Conservation (phyloP, 2,888 invertebrate species). For the Nomada ruficornis region DNA sequence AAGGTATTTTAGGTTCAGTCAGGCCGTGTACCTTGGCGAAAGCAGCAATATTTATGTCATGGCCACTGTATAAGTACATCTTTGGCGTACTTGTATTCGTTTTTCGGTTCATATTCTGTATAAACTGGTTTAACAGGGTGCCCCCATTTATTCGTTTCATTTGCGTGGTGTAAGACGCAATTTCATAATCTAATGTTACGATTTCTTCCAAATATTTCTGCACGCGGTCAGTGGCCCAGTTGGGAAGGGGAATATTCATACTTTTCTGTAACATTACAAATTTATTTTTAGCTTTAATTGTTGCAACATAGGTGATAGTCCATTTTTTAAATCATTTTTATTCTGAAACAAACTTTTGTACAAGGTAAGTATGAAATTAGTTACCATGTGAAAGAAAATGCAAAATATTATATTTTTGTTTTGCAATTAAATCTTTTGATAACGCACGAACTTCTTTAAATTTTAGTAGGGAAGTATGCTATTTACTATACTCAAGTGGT, state of each 20-base stretch:
- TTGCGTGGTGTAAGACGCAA: constrained; percentile 30
- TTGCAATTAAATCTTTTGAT: too few relatives aligned
- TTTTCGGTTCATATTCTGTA: constrained; percentile 20
- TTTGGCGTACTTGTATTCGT: constrained; percentile 45
- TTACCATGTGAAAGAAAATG: too few relatives aligned
- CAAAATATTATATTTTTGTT: too few relatives aligned
- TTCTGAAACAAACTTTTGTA: neutral
- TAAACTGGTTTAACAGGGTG: constrained; percentile 2
- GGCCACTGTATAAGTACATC: constrained; percentile 71
- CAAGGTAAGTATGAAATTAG: too few relatives aligned
- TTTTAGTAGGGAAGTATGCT: too few relatives aligned
- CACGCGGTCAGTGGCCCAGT: constrained; percentile 65
- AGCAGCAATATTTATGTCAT: constrained; percentile 68
- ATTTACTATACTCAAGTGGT: too few relatives aligned
- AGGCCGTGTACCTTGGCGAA: constrained; percentile 62
- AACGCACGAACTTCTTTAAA: too few relatives aligned
- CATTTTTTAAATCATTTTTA: neutral
- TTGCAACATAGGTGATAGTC: neutral
- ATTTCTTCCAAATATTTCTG: constrained; percentile 29
- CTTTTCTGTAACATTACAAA: constrained; percentile 53
- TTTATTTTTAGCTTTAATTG: neutral
- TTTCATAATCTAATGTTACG: constrained; percentile 28
- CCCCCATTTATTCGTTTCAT: constrained; percentile 23
- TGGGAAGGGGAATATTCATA: constrained; percentile 56
- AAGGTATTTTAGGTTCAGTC: constrained; percentile 48